These are phyloP conservation scores for Centrocercus urophasianus DNA, from an alignment of 2,113 vertebrate genomes.

Conservation along the genomic window DNA sequence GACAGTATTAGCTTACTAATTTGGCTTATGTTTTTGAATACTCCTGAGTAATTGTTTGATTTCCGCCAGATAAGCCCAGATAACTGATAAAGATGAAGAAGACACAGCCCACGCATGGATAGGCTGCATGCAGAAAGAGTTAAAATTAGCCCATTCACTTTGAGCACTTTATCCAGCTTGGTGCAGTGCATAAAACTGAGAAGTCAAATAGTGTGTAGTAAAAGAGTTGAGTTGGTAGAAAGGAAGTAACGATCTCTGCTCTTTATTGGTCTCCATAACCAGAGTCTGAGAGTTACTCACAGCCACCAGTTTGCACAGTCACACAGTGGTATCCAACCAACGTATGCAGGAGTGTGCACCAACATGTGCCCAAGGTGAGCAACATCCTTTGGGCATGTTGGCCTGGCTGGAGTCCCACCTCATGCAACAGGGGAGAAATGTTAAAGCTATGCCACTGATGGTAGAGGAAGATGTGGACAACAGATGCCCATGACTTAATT, in stretches of 20 bases:
- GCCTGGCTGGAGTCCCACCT: not conserved
- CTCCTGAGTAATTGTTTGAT: conserved; percentile 44
- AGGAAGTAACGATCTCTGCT: not conserved
- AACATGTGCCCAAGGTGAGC: not conserved
- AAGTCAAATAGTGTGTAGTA: conserved; percentile 2
- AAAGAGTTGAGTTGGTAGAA: conserved; percentile 32
- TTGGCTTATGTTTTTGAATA: conserved; percentile 32
- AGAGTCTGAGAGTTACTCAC: not conserved
- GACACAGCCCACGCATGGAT: not conserved
- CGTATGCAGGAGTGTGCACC: not conserved
- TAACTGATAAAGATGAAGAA: conserved; percentile 37
- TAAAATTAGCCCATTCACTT: conserved; percentile 36
- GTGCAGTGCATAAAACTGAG: conserved; percentile 27
- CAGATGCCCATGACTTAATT: not conserved
- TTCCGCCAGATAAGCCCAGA: conserved; percentile 27
- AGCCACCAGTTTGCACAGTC: not conserved
- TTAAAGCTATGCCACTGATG: not conserved
- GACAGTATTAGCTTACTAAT: conserved; percentile 39
- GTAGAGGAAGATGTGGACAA: not conserved
- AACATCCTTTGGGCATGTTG: not conserved
- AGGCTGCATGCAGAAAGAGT: conserved; percentile 17
- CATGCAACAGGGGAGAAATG: not conserved
- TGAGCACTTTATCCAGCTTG: conserved; percentile 22
- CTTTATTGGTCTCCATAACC: not conserved
- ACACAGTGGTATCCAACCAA: not conserved